Conservation (phyloP, 2,797 vertebrate genomes). For the Emydoidea blandingii region DNA sequence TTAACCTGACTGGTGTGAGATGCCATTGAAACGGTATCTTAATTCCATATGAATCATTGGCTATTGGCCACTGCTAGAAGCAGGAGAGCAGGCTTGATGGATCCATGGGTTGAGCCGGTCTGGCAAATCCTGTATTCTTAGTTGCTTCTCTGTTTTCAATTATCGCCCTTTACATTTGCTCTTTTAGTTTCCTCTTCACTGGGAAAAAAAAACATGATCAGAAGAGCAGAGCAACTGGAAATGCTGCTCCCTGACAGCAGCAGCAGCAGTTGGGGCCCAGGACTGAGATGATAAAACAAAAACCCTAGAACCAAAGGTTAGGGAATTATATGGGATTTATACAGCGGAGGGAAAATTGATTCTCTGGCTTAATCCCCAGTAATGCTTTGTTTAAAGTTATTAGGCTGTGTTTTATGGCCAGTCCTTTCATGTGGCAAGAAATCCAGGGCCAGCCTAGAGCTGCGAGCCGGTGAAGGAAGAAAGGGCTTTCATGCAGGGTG, state of each 20-base stretch:
- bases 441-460: neutral
- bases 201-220: neutral
- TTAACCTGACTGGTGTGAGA: too few species aligned
- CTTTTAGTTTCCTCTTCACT: fast-evolving
- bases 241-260: neutral
- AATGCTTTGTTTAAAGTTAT: neutral
- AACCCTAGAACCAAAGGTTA: neutral
- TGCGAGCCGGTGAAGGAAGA: neutral
- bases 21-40: too few species aligned
- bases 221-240: neutral
- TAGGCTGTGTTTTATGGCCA: fast-evolving
- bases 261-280: neutral
- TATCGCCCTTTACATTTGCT: neutral
- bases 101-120: neutral
- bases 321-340: neutral
- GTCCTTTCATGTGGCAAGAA: fast-evolving
- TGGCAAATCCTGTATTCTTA: neutral
- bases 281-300: neutral
- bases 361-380: neutral
- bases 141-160: fast-evolving
- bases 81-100: neutral
- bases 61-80: neutral
- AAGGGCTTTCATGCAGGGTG: neutral
- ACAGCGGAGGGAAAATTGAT: fast-evolving
- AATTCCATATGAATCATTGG: neutral